Conservation (phyloP, 1,140 invertebrate genomes). For the Saccostrea cuccullata region DNA sequence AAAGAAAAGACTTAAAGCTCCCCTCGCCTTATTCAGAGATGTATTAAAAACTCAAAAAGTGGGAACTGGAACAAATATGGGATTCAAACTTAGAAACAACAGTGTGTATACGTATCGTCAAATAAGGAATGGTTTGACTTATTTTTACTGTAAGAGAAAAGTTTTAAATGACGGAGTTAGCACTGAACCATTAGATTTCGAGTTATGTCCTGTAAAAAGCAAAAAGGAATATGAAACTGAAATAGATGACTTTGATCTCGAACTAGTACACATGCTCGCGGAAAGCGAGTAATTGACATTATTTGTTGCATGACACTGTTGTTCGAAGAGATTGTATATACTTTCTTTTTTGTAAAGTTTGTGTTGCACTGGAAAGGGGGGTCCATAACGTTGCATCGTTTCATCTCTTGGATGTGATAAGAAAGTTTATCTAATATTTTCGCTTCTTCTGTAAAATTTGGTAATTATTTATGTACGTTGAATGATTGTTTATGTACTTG, state of each 20-base stretch:
- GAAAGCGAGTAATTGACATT: not conserved
- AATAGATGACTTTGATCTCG: not conserved
- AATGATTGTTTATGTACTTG: no score
- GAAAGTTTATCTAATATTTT: no score
- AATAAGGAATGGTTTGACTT: constrained; percentile 47
- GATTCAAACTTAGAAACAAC: constrained; percentile 36
- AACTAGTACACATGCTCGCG: not conserved
- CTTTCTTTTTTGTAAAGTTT: no score
- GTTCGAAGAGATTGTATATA: no score
- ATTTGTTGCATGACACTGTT: no score
- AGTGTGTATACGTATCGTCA: constrained; percentile 44
- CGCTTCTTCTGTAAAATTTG: no score
- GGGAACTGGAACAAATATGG: constrained; percentile 17
- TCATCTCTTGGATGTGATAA: no score
- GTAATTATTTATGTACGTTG: no score
- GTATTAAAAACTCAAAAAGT: constrained; percentile 40
- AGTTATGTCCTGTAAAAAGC: constrained; percentile 38
- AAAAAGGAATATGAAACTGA: constrained; percentile 1
- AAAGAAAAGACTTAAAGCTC: constrained; percentile 32
- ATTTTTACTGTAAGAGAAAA: constrained; percentile 51
- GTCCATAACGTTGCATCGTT: no score
- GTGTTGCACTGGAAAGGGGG: no score
- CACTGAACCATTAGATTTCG: constrained; percentile 48
- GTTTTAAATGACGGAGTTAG: constrained; percentile 43
- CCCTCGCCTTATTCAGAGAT: constrained; percentile 37